A percentile compares a stretch with the other conserved stretches of the same genome.
These are phyloP conservation scores for Nasalis larvatus DNA, from an alignment of 2,113 vertebrate species.

Conservation along the genomic window DNA sequence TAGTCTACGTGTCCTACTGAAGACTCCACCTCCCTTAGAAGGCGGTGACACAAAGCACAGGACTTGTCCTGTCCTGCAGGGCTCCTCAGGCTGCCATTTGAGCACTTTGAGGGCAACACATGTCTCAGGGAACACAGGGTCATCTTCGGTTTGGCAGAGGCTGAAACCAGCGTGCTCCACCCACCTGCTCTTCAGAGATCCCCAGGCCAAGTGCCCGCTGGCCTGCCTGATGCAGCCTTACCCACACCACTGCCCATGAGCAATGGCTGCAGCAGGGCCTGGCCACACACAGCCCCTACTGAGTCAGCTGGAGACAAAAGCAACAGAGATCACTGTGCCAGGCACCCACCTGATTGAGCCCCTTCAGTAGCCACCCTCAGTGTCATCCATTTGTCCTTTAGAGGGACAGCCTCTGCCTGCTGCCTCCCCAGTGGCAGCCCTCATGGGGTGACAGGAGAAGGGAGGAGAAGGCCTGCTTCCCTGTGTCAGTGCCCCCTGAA, in stretches of 20 bases:
- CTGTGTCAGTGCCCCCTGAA: background rate
- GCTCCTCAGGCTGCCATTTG: background rate
- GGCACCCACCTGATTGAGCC: background rate
- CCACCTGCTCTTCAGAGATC: background rate
- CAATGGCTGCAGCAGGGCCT: background rate
- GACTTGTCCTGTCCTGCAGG: fast-evolving
- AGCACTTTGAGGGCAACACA: background rate
- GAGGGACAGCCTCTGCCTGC: background rate
- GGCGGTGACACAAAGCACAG: background rate
- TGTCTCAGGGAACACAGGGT: background rate
- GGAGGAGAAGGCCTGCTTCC: background rate
- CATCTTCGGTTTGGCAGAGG: background rate
- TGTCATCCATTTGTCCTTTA: background rate
- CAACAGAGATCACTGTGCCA: no score
- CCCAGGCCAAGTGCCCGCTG: fast-evolving
- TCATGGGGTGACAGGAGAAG: no score
- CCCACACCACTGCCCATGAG: background rate
- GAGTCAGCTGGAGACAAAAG: background rate
- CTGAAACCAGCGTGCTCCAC: background rate
- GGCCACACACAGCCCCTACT: no score
- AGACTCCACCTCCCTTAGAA: background rate
- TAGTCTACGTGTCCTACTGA: background rate
- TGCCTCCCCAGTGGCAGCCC: background rate
- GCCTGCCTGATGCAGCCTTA: background rate
- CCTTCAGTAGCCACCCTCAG: background rate